phyloP scores from a whole-genome alignment of 2,113 vertebrate genomes.

The Hepsetus odoe region DNA sequence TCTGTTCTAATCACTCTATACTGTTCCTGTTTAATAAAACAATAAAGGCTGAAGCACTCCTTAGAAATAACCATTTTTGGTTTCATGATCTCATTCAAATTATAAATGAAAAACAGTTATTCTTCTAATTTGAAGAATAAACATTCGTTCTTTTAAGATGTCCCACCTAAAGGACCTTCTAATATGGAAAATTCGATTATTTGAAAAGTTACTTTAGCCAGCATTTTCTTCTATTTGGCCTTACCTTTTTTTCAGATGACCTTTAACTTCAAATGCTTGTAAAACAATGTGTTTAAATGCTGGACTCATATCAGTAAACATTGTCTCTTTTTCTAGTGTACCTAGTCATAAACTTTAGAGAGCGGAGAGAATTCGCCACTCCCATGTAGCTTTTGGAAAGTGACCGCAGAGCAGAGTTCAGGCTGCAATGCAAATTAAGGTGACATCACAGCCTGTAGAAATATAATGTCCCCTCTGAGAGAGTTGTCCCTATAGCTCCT shows the following conservation, averaged over 20 bases:
- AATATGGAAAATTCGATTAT: slow-evolving; percentile 19
- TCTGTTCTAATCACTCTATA: too few species aligned
- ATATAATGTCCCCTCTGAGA: neutral
- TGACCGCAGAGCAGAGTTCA: neutral
- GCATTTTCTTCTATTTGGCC: neutral
- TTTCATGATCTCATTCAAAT: slow-evolving; percentile 10
- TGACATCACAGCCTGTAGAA: slow-evolving; percentile 57
- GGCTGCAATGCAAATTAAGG: slow-evolving; percentile 8
- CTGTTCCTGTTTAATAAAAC: too few species aligned
- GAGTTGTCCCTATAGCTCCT: neutral
- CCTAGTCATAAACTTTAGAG: too few species aligned
- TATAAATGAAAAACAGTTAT: slow-evolving; percentile 10
- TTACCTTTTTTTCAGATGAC: neutral
- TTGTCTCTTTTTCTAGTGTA: neutral
- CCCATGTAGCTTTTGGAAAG: neutral
- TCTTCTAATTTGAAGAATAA: slow-evolving; percentile 5
- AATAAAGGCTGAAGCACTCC: too few species aligned
- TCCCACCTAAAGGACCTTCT: neutral
- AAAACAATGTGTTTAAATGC: neutral
- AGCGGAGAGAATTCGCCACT: neutral
- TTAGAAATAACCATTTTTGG: neutral
- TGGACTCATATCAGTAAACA: neutral
- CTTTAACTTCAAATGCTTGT: neutral
- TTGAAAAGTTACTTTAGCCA: neutral
- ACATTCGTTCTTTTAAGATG: slow-evolving; percentile 34